phyloP scores from a whole-genome alignment of 2,797 vertebrate species.

The Sebastiscus albofasciatus region DNA sequence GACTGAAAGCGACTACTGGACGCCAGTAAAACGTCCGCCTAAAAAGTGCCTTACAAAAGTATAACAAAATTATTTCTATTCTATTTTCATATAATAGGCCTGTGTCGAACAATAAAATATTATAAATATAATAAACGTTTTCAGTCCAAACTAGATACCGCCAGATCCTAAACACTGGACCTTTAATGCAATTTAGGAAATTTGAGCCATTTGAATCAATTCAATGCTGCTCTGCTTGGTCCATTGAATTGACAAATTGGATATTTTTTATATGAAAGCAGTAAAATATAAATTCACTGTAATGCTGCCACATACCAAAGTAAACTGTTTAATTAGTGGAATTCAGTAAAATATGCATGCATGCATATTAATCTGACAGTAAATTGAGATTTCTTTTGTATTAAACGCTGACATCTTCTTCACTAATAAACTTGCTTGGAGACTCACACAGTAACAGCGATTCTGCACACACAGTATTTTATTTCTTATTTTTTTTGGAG shows the following conservation, averaged over 20 bases:
- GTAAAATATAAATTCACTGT: neutral
- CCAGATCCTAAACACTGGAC: too few species aligned
- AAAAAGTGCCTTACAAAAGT: too few species aligned
- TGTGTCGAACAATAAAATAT: too few species aligned
- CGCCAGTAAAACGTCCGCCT: too few species aligned
- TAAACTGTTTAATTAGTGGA: neutral
- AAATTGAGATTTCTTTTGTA: slow-evolving; percentile 15
- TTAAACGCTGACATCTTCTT: slow-evolving; percentile 1
- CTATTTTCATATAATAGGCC: too few species aligned
- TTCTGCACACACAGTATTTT: neutral
- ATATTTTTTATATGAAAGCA: neutral
- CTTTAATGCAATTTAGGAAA: neutral
- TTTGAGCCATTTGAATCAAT: neutral
- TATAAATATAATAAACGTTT: too few species aligned
- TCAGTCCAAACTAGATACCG: too few species aligned
- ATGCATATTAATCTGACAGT: neutral
- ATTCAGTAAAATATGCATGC: neutral
- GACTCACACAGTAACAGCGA: slow-evolving; percentile 7
- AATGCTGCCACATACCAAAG: neutral
- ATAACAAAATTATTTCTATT: too few species aligned
- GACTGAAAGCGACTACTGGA: too few species aligned
- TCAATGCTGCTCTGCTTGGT: neutral
- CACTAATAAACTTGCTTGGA: slow-evolving; percentile 25
- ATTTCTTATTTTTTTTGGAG: slow-evolving; percentile 12
- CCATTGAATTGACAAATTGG: neutral